Base-by-base conservation (phyloP, 1,140 invertebrate genomes). In the Pseudomyrmex pallidus region DNA sequence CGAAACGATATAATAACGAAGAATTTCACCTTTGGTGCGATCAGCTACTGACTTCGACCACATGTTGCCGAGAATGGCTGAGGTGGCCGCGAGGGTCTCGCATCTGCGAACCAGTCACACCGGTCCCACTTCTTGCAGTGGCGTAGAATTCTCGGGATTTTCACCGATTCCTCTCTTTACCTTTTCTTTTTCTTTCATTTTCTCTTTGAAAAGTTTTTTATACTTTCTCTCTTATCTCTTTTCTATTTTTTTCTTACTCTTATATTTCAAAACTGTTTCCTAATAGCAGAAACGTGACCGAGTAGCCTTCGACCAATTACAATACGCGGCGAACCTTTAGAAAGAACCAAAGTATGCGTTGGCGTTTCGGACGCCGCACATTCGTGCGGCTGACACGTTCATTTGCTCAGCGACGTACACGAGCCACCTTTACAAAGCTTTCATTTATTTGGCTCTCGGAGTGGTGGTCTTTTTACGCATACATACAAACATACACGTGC, bases 31-130 rank as follows among this genome's bases (percentile, higher is more conserved):
- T 64, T 85, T 59, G 56, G 48, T 59, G 83, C 82, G 90, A 90
- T 90, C 87, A 88, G 86, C 77, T 87, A 86, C 88, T 78, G 87
- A 84, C 85, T 84, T 83, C 87, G 83, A 90, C 90, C 92, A 92
- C 87, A 91, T 91, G 90, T 87, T 90, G 87, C 84, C 76, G 87
- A 89, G 87, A 84, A 85, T 85, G 87, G 73, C 85, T 70, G 80
- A 70, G 80, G 86, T 87, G 85, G 89, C 83, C 73, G 78, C 80
- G 74, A 85, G 89, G 89, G 74, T 72, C 91, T 91, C 89, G 90
- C 93, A 93, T 94, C 92, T 94, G 92, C 93, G 92, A 91, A 93
- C 93, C 90, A 92, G 93, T 94, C 93, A 93, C 89, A 94, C 93
- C 93, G 93, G 93, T 94, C 93, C 85, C 89, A 87, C 87, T 91